These are phyloP conservation scores for Carollia perspicillata DNA, from an alignment of 2,113 vertebrate species.

Conservation along the genomic window DNA sequence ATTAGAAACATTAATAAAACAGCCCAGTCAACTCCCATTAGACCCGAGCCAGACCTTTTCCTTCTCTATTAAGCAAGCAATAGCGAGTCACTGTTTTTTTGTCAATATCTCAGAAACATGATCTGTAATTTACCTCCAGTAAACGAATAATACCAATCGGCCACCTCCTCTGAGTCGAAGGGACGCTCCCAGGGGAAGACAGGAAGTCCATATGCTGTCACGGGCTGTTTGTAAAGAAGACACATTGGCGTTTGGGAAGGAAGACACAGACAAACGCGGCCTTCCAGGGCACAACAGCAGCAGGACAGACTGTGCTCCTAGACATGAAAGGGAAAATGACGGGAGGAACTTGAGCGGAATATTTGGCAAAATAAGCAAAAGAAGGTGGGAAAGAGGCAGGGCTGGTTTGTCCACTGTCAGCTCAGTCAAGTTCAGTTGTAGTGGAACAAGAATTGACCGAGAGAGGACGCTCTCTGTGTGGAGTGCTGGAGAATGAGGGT, in stretches of 20 bases:
- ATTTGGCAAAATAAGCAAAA: background rate
- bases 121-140: constrained; percentile 68
- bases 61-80: constrained; percentile 76
- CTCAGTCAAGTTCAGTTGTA: background rate
- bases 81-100: constrained; percentile 79
- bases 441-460: no score
- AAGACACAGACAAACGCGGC: background rate
- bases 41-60: constrained; percentile 73
- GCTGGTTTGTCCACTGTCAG: background rate
- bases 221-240: constrained; percentile 31
- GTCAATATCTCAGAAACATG: constrained; percentile 70
- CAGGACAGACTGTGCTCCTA: background rate
- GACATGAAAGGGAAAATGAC: background rate
- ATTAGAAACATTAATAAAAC: constrained; percentile 81
- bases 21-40: constrained; percentile 77
- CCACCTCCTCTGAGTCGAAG: constrained; percentile 53
- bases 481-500: accelerated
- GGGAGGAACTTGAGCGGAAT: background rate
- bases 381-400: background rate
- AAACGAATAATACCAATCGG: constrained; percentile 68
- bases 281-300: background rate
- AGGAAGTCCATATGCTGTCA: constrained; percentile 35
- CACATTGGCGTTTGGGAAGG: background rate
- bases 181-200: constrained; percentile 33
- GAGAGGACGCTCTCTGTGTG: no score